Percentiles rank a stretch among this genome's conserved stretches.
phyloP scores from a whole-genome alignment of 2,888 invertebrate species.

The Noctua pronuba region DNA sequence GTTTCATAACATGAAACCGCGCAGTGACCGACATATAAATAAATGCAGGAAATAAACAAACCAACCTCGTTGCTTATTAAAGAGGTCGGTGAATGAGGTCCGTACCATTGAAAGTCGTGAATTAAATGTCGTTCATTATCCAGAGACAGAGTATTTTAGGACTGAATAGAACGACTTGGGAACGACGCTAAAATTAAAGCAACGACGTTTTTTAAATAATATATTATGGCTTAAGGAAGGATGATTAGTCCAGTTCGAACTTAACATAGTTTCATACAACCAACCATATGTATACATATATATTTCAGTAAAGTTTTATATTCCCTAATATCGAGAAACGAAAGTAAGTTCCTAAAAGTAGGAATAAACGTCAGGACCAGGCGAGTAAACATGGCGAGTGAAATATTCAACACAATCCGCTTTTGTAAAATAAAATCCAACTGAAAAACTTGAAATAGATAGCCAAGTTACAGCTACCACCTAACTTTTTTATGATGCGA shows the following conservation, averaged over 20 bases:
- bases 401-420: conserved; percentile 7
- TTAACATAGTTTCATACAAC: background rate
- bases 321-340: background rate
- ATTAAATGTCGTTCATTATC: conserved; percentile 72
- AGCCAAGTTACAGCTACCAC: conserved; percentile 17
- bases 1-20: conserved; percentile 43
- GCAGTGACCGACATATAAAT: conserved; percentile 52
- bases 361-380: background rate
- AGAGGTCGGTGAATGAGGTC: conserved; percentile 72
- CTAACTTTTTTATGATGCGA: conserved; percentile 22
- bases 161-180: conserved; percentile 61
- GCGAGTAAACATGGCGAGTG: background rate
- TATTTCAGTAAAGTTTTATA: background rate
- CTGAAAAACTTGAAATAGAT: conserved; percentile 27
- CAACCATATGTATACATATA: background rate
- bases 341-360: background rate
- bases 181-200: conserved; percentile 32
- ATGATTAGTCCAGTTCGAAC: background rate
- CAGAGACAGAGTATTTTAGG: conserved; percentile 67
- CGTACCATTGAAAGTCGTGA: conserved; percentile 70
- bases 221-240: background rate
- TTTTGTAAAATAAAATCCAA: conserved; percentile 11
- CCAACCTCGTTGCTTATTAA: conserved; percentile 66
- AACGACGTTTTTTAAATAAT: background rate
- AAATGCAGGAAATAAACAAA: conserved; percentile 64